Conservation (phyloP, 2,113 vertebrate genomes). For the Paralichthys olivaceus region DNA sequence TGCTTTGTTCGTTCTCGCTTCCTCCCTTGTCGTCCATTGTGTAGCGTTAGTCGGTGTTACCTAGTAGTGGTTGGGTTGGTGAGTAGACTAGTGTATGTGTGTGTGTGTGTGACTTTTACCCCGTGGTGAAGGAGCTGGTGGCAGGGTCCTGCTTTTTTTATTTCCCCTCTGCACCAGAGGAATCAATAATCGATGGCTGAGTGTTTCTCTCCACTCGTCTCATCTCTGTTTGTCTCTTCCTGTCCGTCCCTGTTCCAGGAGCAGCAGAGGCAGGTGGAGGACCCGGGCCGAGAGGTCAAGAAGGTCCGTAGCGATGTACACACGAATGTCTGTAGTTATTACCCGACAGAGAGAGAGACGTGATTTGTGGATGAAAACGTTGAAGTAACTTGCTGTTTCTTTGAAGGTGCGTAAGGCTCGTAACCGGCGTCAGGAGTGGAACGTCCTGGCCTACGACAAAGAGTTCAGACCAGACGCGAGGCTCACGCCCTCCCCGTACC, state of each 20-base stretch:
- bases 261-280: constrained; percentile 91
- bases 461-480: constrained; percentile 92
- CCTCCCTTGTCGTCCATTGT: constrained; percentile 30
- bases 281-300: constrained; percentile 91
- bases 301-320: constrained; percentile 80
- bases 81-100: constrained; percentile 13
- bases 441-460: constrained; percentile 94
- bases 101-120: constrained; percentile 3
- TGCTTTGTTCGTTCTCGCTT: constrained; percentile 35
- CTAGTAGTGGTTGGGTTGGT: not conserved
- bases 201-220: not conserved
- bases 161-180: constrained; percentile 1
- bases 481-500: constrained; percentile 92
- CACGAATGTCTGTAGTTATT: not conserved
- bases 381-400: not conserved
- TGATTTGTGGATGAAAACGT: too few species aligned
- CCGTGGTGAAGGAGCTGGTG: constrained; percentile 45
- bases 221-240: not conserved
- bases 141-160: constrained; percentile 25
- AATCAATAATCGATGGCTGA: constrained; percentile 5
- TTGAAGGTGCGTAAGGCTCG: constrained; percentile 87
- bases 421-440: constrained; percentile 94
- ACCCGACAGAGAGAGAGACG: too few species aligned
- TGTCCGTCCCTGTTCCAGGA: constrained; percentile 77
- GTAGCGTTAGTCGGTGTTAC: not conserved